A percentile compares a stretch with the other conserved stretches of the same genome.
phyloP scores from a whole-genome alignment of 2,113 vertebrate genomes.

The Corydoras maculifer region DNA sequence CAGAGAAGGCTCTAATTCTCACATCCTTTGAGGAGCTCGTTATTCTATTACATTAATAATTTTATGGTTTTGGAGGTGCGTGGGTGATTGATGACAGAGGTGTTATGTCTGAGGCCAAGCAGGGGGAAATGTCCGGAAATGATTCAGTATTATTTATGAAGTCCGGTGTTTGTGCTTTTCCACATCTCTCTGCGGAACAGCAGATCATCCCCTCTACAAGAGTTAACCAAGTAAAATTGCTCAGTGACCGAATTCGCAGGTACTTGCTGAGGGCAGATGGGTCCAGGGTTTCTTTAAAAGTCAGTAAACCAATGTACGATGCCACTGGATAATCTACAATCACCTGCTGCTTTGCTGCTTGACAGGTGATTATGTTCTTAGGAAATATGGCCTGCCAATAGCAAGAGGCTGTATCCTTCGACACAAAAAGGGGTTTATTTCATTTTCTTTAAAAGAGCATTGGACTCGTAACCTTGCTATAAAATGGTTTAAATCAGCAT shows the following conservation, averaged over 20 bases:
- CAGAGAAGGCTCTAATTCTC: slow-evolving; percentile 49
- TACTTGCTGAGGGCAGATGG: slow-evolving; percentile 43
- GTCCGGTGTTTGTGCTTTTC: slow-evolving; percentile 46
- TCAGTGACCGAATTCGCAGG: slow-evolving; percentile 57
- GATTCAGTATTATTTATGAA: slow-evolving; percentile 43
- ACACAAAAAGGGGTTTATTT: neutral
- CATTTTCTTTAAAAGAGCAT: neutral
- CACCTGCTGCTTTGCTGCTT: slow-evolving; percentile 27
- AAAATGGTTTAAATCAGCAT: slow-evolving; percentile 27
- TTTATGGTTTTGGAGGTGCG: slow-evolving; percentile 35
- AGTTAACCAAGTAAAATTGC: slow-evolving; percentile 35
- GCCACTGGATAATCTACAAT: slow-evolving; percentile 28
- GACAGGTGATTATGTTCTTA: slow-evolving; percentile 13
- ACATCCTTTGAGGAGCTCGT: slow-evolving; percentile 31
- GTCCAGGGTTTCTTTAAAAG: slow-evolving; percentile 2
- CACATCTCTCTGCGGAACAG: slow-evolving; percentile 53
- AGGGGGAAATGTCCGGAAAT: slow-evolving; percentile 44
- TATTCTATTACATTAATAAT: slow-evolving; percentile 45
- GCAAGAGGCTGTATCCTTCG: neutral
- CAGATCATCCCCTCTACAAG: slow-evolving; percentile 55
- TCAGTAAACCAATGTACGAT: slow-evolving; percentile 12
- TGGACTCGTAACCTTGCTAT: slow-evolving; percentile 7
- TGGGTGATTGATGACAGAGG: slow-evolving; percentile 7
- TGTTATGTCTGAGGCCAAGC: slow-evolving; percentile 11
- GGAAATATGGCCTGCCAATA: neutral